Evolutionary conservation across 2,797 vertebrate genomes (phyloP).

Genomic region (Eulemur rubriventer): DNA sequence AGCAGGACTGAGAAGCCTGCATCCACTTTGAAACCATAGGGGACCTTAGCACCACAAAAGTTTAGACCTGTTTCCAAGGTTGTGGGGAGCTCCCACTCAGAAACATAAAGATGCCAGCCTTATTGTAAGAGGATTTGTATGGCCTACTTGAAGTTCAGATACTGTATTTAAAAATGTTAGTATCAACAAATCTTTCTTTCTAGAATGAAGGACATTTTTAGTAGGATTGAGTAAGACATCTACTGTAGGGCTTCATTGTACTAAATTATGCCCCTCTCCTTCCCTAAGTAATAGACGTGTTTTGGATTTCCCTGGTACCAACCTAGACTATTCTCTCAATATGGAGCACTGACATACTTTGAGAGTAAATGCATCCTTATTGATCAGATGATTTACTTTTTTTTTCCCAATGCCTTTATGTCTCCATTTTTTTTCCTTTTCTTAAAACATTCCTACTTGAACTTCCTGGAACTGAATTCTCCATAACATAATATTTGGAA

Average conservation of each 20-base stretch:
- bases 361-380: background rate
- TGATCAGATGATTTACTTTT: background rate
- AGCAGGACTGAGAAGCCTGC: background rate
- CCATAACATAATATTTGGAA: background rate
- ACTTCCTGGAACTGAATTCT: constrained; percentile 32
- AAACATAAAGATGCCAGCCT: background rate
- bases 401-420: background rate
- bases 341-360: background rate
- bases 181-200: constrained; percentile 4
- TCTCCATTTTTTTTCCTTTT: background rate
- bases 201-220: constrained; percentile 24
- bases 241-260: background rate
- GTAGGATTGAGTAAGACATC: background rate
- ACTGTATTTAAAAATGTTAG: constrained; percentile 13
- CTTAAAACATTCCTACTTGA: constrained; percentile 42
- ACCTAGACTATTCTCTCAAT: background rate
- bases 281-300: background rate
- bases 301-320: background rate
- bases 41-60: background rate
- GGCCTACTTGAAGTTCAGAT: constrained; percentile 4
- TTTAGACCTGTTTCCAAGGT: background rate
- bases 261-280: background rate
- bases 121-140: background rate
- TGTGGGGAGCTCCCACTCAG: background rate
- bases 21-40: constrained; percentile 16